Base-by-base conservation (phyloP, 2,113 vertebrate species). In the Pachypanchax playfairii region DNA sequence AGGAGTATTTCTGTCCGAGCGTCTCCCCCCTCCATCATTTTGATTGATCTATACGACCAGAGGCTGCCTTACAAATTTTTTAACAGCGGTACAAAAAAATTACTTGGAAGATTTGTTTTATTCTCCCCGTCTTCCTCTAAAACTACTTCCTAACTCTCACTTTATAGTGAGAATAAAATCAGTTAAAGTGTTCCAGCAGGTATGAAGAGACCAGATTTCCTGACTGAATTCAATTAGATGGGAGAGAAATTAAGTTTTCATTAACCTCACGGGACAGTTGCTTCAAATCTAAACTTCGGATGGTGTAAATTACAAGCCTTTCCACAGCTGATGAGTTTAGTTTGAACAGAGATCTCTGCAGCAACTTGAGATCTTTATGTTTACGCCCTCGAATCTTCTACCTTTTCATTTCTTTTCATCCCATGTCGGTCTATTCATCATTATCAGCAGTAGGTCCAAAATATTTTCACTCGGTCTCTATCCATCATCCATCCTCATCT, bases 401-500 rank as follows among this genome's bases (percentile, higher is more conserved):
- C 31, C 31, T 13, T 24, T 28, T 46, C 18, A 65, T 49, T 61
- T 11, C 26, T 44, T 62, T 56, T 67, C 64, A 62, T 41, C 73
- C 47, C 33, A 41, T 39, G 25, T 49, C 51, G 64, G 66, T 77
- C 75, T 70, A 82, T 86, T 80, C 36, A 82, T 85, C 75, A 79
- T 67, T 70, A 79, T 82, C 76, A 73, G 41, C 60, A 18, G 49
- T 63, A 56, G 58, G 53, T 71, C 59, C 71, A 58, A 76, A 75
- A 70, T 38, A 26, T 65, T 70, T 67, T 60, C 50, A 51, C 29
- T 75, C 58, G 28, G 39, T 68, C 62, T 80, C 68, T 47, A 75
- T 84, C 73, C 74, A 57, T 84, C 85, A 85, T 65, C 39, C 51
- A 25, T 82, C 75, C 76, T 73, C 63, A 87, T 86, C 69, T 73